Evolutionary conservation across 2,888 invertebrate genomes (phyloP), one percentile per base, ranked within the genome.

Genomic region (Pandemis heparana): DNA sequence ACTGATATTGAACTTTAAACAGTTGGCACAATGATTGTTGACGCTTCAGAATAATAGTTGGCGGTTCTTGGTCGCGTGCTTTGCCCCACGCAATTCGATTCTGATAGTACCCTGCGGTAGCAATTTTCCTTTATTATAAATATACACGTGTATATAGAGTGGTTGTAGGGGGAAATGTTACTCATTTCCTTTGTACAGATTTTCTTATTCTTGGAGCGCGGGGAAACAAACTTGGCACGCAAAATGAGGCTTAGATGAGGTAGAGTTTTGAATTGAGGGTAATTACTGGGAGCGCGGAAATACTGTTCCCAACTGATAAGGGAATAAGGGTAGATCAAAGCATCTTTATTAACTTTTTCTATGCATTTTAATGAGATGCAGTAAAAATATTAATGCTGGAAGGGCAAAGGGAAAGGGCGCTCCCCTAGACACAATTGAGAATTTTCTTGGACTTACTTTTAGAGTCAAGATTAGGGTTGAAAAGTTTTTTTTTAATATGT

Each of bases 101-200:
- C 79, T 82, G 87, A 88, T 87, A 85, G 87, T 89, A 89, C 89
- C 88, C 85, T 79, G 83, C 85, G 87, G 90, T 86, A 85, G 88
- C 88, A 92, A 92, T 92, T 93, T 92, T 89, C 89, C 84, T 85
- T 86, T 87, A 85, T 89, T 89, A 89, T 87, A 88, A 84, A 85
- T 85, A 80, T 79, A 78, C 73, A 78, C 75, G 75, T 77, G 75
- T 64, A 75, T 75, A 73, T 75, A 63, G 71, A 76, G 77, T 48
- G 46, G 46, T 63, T 16, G 43, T 51, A 75, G 70, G 81, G 83
- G 83, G 86, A 86, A 86, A 82, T 84, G 79, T 80, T 81, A 80
- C 85, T 87, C 83, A 87, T 88, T 90, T 88, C 86, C 87, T 87
- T 75, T 43, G 64, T 51, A 51, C 48, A 64, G 51, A 61, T 65